phyloP scores from a whole-genome alignment of 2,797 vertebrate genomes.

The Crypturellus tataupa region DNA sequence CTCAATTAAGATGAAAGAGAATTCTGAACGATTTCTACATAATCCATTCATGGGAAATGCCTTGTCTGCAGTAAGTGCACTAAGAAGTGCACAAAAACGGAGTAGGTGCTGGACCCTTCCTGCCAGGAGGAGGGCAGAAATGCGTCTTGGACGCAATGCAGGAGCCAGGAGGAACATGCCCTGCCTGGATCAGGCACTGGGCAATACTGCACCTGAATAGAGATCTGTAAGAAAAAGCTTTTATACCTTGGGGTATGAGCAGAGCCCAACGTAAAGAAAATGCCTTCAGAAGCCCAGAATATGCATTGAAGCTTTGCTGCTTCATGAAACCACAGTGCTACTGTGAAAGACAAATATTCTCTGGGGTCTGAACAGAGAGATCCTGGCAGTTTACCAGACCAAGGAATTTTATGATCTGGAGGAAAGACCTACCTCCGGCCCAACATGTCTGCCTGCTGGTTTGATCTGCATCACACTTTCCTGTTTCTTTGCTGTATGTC shows the following conservation, averaged over 20 bases:
- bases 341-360: not conserved
- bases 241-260: not conserved
- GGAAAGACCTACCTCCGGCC: not conserved
- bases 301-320: not conserved
- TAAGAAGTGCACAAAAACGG: not conserved
- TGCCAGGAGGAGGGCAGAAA: not conserved
- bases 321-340: not conserved
- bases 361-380: not conserved
- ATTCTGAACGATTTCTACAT: conserved; percentile 4
- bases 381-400: not conserved
- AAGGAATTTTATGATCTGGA: conserved; percentile 39
- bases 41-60: not conserved
- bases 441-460: not conserved
- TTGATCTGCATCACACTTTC: conserved; percentile 48
- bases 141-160: not conserved
- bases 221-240: not conserved
- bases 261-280: not conserved
- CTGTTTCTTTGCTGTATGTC: not conserved
- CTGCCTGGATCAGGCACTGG: not conserved
- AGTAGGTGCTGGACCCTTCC: not conserved
- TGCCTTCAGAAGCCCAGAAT: not conserved
- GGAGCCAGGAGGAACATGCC: not conserved
- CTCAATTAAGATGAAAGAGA: conserved; percentile 25
- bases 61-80: not conserved
- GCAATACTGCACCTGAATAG: not conserved